phyloP scores from a whole-genome alignment of 2,888 invertebrate genomes.

The Drosophila mayaguana region DNA sequence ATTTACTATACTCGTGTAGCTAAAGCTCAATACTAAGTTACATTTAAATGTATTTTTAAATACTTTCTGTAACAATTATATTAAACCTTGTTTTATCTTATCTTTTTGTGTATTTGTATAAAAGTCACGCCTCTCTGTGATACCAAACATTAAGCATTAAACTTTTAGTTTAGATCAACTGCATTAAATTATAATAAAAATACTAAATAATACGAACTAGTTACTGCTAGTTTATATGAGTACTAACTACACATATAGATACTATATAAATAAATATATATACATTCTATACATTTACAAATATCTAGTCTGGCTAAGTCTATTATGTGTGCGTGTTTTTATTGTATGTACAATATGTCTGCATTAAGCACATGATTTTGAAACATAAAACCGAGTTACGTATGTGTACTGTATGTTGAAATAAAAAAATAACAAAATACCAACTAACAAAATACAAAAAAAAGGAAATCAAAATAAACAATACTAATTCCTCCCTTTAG shows the following conservation, averaged over 20 bases:
- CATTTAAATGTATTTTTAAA: constrained; percentile 44
- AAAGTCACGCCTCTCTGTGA: constrained; percentile 84
- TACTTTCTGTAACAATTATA: constrained; percentile 57
- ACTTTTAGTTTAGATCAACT: constrained; percentile 76
- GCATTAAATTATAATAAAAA: constrained; percentile 54
- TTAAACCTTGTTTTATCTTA: constrained; percentile 40
- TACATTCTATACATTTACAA: constrained; percentile 41
- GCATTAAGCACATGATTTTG: constrained; percentile 64
- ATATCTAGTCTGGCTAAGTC: constrained; percentile 56
- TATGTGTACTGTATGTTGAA: constrained; percentile 36
- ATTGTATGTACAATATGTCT: constrained; percentile 65
- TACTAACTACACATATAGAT: constrained; percentile 35
- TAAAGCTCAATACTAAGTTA: constrained; percentile 51
- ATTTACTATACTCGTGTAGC: constrained; percentile 45
- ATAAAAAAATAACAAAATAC: constrained; percentile 27
- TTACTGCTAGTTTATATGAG: constrained; percentile 28
- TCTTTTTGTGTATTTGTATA: constrained; percentile 68
- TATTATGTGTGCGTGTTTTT: constrained; percentile 74
- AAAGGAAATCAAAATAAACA: neutral
- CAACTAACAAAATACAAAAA: constrained; percentile 3
- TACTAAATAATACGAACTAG: constrained; percentile 31
- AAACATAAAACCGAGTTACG: constrained; percentile 49
- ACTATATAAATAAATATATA: constrained; percentile 31
- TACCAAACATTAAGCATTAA: constrained; percentile 82
- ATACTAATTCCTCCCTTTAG: neutral